Conservation (phyloP, 2,888 invertebrate genomes). For the Hirtodrosophila confusa region DNA sequence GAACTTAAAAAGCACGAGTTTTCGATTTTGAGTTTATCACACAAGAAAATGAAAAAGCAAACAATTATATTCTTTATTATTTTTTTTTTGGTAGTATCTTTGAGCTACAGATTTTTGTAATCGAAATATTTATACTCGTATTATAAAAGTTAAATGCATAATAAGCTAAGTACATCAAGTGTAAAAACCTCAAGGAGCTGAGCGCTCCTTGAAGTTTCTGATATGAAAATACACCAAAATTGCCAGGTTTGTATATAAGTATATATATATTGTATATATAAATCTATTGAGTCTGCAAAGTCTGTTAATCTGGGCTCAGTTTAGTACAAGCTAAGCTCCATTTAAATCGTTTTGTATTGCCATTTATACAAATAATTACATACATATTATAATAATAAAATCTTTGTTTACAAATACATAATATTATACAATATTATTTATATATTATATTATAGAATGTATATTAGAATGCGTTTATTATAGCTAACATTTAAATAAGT, state of each 20-base stretch:
- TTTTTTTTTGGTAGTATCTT: slow-evolving; percentile 62
- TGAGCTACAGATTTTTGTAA: slow-evolving; percentile 58
- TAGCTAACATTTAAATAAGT: slow-evolving; percentile 66
- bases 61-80: slow-evolving; percentile 13
- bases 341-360: slow-evolving; percentile 41
- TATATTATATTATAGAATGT: slow-evolving; percentile 17
- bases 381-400: slow-evolving; percentile 64
- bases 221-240: slow-evolving; percentile 29
- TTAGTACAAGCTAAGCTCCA: slow-evolving; percentile 26
- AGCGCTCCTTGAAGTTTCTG: slow-evolving; percentile 3
- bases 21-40: slow-evolving; percentile 61
- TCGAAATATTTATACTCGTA: slow-evolving; percentile 30
- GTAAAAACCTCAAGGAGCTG: slow-evolving; percentile 11
- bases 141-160: slow-evolving; percentile 47
- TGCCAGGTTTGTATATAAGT: slow-evolving; percentile 23
- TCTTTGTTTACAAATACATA: slow-evolving; percentile 72
- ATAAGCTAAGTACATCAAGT: slow-evolving; percentile 40
- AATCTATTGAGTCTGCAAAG: slow-evolving; percentile 32
- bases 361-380: slow-evolving; percentile 55
- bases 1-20: slow-evolving; percentile 60
- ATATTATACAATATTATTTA: slow-evolving; percentile 72
- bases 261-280: slow-evolving; percentile 4
- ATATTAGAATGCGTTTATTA: slow-evolving; percentile 39
- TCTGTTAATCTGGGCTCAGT: slow-evolving; percentile 21
- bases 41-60: slow-evolving; percentile 53